Evolutionary conservation across 1,140 invertebrate species (phyloP).

Genomic region (Leptinotarsa texana): DNA sequence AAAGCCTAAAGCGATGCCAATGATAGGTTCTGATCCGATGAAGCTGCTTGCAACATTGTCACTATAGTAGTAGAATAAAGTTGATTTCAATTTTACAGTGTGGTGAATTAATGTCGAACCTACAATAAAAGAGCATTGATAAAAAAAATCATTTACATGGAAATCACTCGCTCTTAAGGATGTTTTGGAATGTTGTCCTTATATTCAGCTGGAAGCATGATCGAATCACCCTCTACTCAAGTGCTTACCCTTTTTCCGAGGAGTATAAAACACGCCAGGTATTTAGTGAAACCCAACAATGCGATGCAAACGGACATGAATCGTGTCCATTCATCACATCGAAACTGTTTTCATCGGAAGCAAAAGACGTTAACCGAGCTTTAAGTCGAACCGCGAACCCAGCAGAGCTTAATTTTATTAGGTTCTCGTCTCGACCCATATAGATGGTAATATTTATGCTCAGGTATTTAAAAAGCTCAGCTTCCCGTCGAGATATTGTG

Average conservation of each 20-base stretch:
- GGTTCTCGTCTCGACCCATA: constrained; percentile 22
- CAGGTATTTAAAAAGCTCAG: constrained; percentile 26
- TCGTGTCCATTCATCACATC: constrained; percentile 3
- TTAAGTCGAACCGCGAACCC: not conserved
- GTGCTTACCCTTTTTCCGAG: not conserved
- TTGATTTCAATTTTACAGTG: too few species aligned
- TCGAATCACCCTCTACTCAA: not conserved
- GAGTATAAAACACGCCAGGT: not conserved
- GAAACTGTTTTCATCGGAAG: constrained; percentile 12
- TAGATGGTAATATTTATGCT: constrained; percentile 21
- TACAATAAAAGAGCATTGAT: too few species aligned
- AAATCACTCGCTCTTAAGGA: too few species aligned
- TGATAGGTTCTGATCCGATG: too few species aligned
- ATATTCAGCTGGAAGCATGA: too few species aligned
- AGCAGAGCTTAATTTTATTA: constrained; percentile 24
- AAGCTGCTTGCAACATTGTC: too few species aligned
- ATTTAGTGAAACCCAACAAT: not conserved
- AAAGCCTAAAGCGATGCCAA: too few species aligned
- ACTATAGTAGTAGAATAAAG: too few species aligned
- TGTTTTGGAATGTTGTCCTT: too few species aligned
- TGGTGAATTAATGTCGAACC: too few species aligned
- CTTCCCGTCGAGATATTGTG: constrained; percentile 34
- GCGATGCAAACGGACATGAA: not conserved
- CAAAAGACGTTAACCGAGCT: not conserved
- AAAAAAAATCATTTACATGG: too few species aligned